A percentile compares a stretch with the other conserved stretches of the same genome.
These are phyloP conservation scores for Notothenia rossii DNA, from an alignment of 2,113 vertebrate species.

Conservation along the genomic window DNA sequence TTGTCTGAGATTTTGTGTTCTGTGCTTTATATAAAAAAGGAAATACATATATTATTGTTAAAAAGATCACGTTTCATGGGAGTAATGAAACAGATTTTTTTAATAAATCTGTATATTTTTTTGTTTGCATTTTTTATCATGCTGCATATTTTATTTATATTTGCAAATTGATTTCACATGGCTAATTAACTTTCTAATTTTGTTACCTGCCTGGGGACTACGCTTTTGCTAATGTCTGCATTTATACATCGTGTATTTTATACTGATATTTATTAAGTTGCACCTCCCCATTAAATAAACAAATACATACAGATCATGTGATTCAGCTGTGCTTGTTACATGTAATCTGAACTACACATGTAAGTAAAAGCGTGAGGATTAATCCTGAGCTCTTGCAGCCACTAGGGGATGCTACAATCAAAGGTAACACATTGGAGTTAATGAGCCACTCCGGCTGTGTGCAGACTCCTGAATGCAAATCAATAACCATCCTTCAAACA, in stretches of 20 bases:
- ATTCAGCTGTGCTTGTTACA: constrained; percentile 19
- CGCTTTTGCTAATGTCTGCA: too few species aligned
- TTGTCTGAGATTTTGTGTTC: too few species aligned
- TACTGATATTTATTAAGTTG: too few species aligned
- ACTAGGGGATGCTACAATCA: constrained; percentile 58
- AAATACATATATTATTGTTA: too few species aligned
- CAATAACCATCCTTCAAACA: constrained; percentile 20
- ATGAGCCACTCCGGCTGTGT: not conserved
- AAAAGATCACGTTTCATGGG: too few species aligned
- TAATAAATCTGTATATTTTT: not conserved
- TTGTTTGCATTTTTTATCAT: not conserved
- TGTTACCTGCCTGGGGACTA: too few species aligned
- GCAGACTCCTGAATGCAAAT: constrained; percentile 3
- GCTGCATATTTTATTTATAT: not conserved
- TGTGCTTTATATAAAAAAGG: too few species aligned
- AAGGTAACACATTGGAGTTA: constrained; percentile 22
- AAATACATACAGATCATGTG: not conserved
- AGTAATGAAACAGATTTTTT: too few species aligned
- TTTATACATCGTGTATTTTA: too few species aligned
- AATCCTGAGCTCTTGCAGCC: not conserved
- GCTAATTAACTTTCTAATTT: too few species aligned
- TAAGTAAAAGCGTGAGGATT: not conserved
- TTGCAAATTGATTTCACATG: not conserved
- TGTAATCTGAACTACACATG: not conserved
- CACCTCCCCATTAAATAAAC: too few species aligned